Percentiles rank a stretch among this genome's conserved stretches.
Conservation (phyloP, 2,797 vertebrate species). For the Notamacropus eugenii region DNA sequence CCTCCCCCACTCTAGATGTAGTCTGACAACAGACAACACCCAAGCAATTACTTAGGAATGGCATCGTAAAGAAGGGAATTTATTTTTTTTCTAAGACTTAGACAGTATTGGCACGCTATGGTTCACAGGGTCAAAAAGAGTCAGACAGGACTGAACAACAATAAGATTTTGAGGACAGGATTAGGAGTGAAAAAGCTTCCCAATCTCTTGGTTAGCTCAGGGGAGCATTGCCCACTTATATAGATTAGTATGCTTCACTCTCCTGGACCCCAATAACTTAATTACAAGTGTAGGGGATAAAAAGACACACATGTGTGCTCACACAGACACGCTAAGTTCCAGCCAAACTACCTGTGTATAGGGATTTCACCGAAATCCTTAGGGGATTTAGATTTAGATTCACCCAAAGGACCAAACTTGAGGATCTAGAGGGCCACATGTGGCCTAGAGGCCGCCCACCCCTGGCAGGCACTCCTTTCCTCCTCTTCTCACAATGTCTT, state of each 20-base stretch:
- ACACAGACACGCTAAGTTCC: not conserved
- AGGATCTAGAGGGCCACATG: no score
- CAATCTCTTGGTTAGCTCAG: not conserved
- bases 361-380: no score
- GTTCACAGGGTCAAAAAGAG: not conserved
- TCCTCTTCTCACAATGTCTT: not conserved
- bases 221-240: not conserved
- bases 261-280: not conserved
- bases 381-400: no score
- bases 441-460: no score
- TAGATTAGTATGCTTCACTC: not conserved
- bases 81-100: not conserved
- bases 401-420: no score
- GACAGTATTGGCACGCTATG: not conserved
- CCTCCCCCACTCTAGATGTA: not conserved
- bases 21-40: not conserved
- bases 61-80: not conserved
- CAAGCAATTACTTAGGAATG: not conserved
- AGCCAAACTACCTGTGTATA: not conserved
- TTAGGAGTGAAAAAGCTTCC: not conserved
- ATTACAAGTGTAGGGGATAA: not conserved
- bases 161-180: not conserved
- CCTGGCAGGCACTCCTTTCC: not conserved
- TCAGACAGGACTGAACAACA: not conserved
- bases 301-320: not conserved